Evolutionary conservation across 2,797 vertebrate genomes (phyloP).

Genomic region (Ctenosaura bakeri): DNA sequence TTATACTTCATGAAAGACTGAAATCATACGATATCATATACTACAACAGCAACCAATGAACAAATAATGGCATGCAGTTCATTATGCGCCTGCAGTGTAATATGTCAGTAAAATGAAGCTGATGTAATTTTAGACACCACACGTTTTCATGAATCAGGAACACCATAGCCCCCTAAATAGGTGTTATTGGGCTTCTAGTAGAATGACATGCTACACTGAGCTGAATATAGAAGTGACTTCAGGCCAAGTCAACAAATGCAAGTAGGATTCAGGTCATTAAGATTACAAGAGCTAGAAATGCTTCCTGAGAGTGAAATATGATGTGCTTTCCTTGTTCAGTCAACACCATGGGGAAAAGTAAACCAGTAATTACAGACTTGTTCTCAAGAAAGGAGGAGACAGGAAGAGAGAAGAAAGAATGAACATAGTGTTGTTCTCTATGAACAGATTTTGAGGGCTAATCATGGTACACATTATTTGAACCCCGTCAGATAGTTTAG

Average conservation of each 20-base stretch:
- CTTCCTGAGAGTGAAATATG: neutral
- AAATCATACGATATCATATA: neutral
- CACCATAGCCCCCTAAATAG: neutral
- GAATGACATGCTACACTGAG: neutral
- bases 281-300: neutral
- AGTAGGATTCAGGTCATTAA: neutral
- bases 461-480: neutral
- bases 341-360: neutral
- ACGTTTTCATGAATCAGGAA: constrained; percentile 31
- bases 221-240: constrained; percentile 37
- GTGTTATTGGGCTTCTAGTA: constrained; percentile 10
- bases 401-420: too few relatives aligned
- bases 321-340: neutral
- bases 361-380: neutral
- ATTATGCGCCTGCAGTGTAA: neutral
- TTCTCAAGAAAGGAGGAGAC: neutral
- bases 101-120: constrained; percentile 19
- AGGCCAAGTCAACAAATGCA: constrained; percentile 30
- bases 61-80: neutral
- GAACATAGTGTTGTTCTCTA: neutral
- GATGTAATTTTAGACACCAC: constrained; percentile 18
- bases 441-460: neutral
- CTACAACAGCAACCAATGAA: constrained; percentile 3
- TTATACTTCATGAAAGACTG: constrained; percentile 12
- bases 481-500: neutral